phyloP scores from a whole-genome alignment of 1,140 invertebrate species.

The Kradibia gibbosae region DNA sequence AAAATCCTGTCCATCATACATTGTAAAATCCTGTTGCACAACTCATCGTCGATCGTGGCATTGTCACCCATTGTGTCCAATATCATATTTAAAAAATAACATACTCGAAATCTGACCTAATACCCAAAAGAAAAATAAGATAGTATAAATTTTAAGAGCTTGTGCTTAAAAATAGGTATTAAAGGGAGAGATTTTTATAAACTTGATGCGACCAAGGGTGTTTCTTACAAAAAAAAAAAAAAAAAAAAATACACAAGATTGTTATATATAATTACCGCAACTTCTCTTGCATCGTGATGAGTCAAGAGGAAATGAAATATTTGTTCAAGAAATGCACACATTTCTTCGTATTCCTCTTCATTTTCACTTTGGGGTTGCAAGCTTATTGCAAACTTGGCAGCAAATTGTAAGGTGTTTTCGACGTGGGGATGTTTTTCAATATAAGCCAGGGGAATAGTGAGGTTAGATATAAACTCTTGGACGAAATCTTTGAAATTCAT shows the following conservation, averaged over 20 bases:
- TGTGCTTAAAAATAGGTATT: no score
- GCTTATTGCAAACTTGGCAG: slow-evolving; percentile 72
- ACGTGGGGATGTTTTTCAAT: slow-evolving; percentile 68
- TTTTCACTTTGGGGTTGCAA: slow-evolving; percentile 57
- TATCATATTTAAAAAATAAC: slow-evolving; percentile 83
- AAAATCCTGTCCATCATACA: slow-evolving; percentile 81
- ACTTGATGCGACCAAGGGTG: no score
- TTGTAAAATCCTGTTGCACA: slow-evolving; percentile 81
- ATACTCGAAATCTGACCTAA: slow-evolving; percentile 80
- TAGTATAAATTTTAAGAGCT: no score
- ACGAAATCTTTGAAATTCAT: slow-evolving; percentile 56
- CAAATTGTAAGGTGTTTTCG: slow-evolving; percentile 74
- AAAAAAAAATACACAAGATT: slow-evolving; percentile 15
- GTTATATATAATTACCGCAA: no score
- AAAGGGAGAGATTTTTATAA: no score
- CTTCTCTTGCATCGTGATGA: slow-evolving; percentile 75
- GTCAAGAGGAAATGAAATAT: slow-evolving; percentile 62
- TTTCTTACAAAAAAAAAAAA: slow-evolving; percentile 9
- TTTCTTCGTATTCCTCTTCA: slow-evolving; percentile 54
- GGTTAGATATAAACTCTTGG: slow-evolving; percentile 55
- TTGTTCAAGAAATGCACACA: slow-evolving; percentile 59
- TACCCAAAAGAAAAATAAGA: no score
- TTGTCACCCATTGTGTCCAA: slow-evolving; percentile 82
- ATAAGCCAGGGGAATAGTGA: slow-evolving; percentile 59
- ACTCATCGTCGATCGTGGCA: slow-evolving; percentile 82